phyloP scores from a whole-genome alignment of 92 coral and sea anemone genomes.

The Porites cylindrica region DNA sequence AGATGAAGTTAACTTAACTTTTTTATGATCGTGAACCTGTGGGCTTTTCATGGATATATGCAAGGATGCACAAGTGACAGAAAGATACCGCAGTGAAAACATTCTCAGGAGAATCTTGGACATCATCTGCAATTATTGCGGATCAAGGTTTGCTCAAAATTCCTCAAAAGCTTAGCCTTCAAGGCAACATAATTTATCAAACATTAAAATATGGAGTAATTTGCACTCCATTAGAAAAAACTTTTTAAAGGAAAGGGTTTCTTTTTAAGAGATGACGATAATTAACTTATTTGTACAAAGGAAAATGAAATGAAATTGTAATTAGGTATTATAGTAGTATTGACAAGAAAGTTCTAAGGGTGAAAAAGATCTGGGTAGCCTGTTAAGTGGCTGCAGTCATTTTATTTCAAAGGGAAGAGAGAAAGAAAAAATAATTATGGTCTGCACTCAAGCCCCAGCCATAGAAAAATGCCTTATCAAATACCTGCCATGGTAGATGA shows the following conservation, averaged over 20 bases:
- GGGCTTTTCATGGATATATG: too few relatives aligned
- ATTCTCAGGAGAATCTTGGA: too few relatives aligned
- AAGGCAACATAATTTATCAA: conserved; percentile 24
- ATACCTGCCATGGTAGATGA: background rate
- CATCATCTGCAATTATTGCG: background rate
- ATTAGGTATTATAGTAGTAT: background rate
- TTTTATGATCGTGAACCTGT: too few relatives aligned
- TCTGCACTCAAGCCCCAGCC: too few relatives aligned
- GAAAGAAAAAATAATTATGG: too few relatives aligned
- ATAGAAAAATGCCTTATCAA: background rate
- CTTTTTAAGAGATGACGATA: background rate
- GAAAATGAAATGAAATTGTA: background rate
- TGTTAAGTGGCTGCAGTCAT: too few relatives aligned
- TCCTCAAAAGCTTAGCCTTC: conserved; percentile 17
- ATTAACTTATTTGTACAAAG: background rate
- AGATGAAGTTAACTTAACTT: background rate
- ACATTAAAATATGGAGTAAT: too few relatives aligned
- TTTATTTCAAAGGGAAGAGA: too few relatives aligned
- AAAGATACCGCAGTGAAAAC: background rate
- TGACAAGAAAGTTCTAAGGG: background rate
- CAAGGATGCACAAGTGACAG: background rate
- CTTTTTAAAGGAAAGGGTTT: background rate
- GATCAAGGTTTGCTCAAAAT: conserved; percentile 22
- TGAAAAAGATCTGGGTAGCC: too few relatives aligned
- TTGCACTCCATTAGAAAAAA: background rate